These are phyloP conservation scores for Chalcosyrphus nemorum DNA, from an alignment of 2,888 invertebrate genomes.

Conservation along the genomic window DNA sequence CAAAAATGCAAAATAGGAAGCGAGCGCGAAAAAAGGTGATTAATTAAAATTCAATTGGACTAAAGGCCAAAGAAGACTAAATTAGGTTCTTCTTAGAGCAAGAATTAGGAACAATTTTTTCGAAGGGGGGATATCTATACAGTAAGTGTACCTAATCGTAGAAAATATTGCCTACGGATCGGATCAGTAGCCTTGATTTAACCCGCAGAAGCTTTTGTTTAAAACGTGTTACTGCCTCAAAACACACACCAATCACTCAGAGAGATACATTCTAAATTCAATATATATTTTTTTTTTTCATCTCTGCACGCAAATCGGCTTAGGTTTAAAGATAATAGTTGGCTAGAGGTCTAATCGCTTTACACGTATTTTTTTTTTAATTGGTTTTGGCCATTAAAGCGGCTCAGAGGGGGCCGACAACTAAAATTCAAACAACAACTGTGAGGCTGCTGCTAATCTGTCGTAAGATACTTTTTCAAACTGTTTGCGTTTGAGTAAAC, in stretches of 20 bases:
- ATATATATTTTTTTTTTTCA: neutral
- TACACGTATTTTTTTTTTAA: constrained; percentile 47
- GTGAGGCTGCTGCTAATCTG: constrained; percentile 29
- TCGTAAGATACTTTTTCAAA: constrained; percentile 35
- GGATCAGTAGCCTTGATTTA: constrained; percentile 52
- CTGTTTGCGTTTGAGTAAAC: too few species aligned
- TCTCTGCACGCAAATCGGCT: constrained; percentile 42
- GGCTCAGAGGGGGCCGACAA: neutral
- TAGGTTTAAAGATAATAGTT: constrained; percentile 37
- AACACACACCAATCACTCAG: constrained; percentile 11
- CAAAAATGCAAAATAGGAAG: constrained; percentile 20
- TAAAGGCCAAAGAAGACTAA: constrained; percentile 12
- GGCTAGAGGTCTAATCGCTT: constrained; percentile 42
- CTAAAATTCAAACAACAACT: constrained; percentile 4
- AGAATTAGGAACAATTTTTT: constrained; percentile 19
- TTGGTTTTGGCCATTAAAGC: constrained; percentile 50
- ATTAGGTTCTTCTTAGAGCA: neutral
- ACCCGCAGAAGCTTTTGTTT: constrained; percentile 14
- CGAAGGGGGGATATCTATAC: neutral
- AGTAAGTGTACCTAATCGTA: constrained; percentile 22
- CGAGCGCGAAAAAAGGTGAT: neutral
- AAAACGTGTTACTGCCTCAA: constrained; percentile 28
- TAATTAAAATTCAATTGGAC: constrained; percentile 43
- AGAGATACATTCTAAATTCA: constrained; percentile 43
- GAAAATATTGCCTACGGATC: constrained; percentile 17